Evolutionary conservation across 2,888 invertebrate genomes (phyloP), one percentile per base, ranked within the genome.

Genomic region (Thymelicus acteon): DNA sequence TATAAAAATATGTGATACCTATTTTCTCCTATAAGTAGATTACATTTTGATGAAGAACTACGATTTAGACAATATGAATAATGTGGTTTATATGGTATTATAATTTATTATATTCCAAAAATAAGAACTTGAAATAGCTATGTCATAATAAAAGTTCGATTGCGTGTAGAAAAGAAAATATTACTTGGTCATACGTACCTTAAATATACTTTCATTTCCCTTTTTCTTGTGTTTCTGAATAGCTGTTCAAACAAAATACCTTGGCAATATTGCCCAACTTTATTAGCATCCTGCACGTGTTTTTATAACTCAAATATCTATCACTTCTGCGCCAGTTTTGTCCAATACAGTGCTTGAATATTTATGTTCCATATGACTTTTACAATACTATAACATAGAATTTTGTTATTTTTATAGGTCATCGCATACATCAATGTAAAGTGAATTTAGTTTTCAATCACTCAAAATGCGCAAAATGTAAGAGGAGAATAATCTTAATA

Each of bases 81-180:
- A 31, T 31, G 31, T 31, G 31, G 31, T 40, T 7, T 40, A 10
- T 7, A 40, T 40, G 40, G 40, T 40, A 40, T 40, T 40, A 7
- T 40, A 1, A 84, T 57, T 40, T 40, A 40, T 7, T 40, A 84
- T 57, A 83, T 82, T 85, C 86, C 87, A 84, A 84, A 31, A 88
- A 88, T 85, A 88, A 85, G 87, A 87, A 91, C 88, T 86, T 85
- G 85, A 90, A 90, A 91, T 90, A 90, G 87, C 87, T 89, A 83
- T 89, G 89, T 92, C 92, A 93, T 31, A 0, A 31, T 31, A 92
- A 90, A 93, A 91, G 92, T 88, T 89, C 92, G 86, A 93, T 93
- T 93, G 93, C 92, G 89, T 91, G 90, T 89, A 92, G 93, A 93
- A 93, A 93, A 94, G 93, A 94, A 93, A 92, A 93, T 93, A 94